Evolutionary conservation across 2,888 invertebrate genomes (phyloP), one percentile per base, ranked within the genome.

Genomic region (Caenorhabditis sp.): DNA sequence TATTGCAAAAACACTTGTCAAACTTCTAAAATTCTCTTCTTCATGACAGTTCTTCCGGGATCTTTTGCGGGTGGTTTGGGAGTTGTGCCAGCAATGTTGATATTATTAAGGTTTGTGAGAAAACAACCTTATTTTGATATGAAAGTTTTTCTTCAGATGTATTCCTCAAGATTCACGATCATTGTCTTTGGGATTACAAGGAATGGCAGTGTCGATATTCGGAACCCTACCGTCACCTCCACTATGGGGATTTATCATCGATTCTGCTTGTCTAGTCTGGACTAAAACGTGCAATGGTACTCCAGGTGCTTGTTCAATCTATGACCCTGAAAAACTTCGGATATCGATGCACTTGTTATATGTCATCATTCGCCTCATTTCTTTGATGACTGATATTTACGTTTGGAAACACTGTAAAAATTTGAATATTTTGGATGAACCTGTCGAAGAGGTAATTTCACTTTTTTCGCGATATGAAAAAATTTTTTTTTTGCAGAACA

Each of bases 241-340:
- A 17, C 66, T 89, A 17, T 88, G 88, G 79, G 89, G 89, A 5
- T 73, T 81, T 5, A 83, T 89, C 14, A 86, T 89, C 20, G 89
- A 89, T 77, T 86, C 86, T 43, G 81, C 89, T n/a, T 89, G 89
- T 64, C 71, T 87, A 4, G 85, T 89, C 1, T 89, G 89, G 89
- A 88, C 88, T 36, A 80, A 86, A 27, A 81, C 83, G 0, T 89
- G 89, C 65, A 80, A 78, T 7, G 79, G 68, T 0, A 57, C 68
- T 5, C 63, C 70, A 8, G 89, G 89, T 7, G 82, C 88, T 0
- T 89, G 89, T 65, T 84, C 87, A 78, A 81, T 89, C 17, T 89
- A 89, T 76, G 86, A 89, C 63, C 88, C 87, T 17, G 63, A 71
- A 7, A 70, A 73, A 5, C 75, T 89, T 57, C 77, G 88, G 31